Conservation (phyloP, 2,888 invertebrate genomes). For the Sepioteuthis lessoniana region DNA sequence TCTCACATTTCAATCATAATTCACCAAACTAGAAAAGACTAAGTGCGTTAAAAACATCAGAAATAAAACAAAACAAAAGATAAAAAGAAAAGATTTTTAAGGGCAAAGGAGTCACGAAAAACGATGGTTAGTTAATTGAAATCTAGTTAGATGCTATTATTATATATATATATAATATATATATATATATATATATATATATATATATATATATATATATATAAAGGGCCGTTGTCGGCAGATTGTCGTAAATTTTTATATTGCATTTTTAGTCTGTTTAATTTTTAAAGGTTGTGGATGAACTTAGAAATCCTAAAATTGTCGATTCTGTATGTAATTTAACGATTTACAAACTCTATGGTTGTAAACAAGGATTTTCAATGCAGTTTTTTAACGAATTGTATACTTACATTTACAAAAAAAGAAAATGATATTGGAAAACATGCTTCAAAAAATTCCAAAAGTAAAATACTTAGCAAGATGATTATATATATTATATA, state of each 20-base stretch:
- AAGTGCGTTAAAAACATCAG: background rate
- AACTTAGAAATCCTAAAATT: background rate
- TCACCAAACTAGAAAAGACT: background rate
- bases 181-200: too few species aligned
- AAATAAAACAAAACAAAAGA: background rate
- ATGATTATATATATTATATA: too few species aligned
- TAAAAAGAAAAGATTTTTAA: background rate
- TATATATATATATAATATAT: too few species aligned
- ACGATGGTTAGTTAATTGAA: background rate
- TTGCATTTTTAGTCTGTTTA: too few species aligned
- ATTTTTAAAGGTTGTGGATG: background rate
- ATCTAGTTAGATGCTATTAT: background rate
- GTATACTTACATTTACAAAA: background rate
- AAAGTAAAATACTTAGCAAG: too few species aligned
- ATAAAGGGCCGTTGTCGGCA: background rate
- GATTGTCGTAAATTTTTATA: too few species aligned
- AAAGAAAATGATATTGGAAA: background rate
- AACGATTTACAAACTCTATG: background rate
- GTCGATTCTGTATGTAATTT: background rate
- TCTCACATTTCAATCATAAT: background rate
- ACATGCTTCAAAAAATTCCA: background rate
- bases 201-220: background rate
- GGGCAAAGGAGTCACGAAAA: background rate
- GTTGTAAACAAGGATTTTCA: background rate
- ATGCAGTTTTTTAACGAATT: background rate